Evolutionary conservation across 2,797 vertebrate species (phyloP), one percentile per base, ranked within the genome.

Genomic region (Enteromius mattozi): DNA sequence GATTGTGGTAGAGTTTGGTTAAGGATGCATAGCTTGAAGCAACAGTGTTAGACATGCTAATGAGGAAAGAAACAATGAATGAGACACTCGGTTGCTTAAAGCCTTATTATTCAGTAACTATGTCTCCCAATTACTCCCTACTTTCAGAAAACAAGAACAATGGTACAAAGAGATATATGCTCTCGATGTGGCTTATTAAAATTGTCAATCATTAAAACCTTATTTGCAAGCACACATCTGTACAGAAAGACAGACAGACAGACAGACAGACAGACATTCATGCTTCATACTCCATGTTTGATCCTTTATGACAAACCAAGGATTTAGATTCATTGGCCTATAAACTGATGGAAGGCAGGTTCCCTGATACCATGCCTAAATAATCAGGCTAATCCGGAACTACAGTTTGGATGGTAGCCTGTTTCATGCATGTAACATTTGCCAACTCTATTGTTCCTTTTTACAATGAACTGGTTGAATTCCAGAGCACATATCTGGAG

Each of bases 171-270:
- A 65, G 14, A 72, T 24, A 47, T 37, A 63, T 16, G 47, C 42
- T 19, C 30, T 49, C 8, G 3, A 40, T 63, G 68, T 61, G 68
- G 68, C 61, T 59, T 81, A 81, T 81, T 61, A 81, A 51, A 27
- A 12, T 59, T 81, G 80, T 71, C 80, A 81, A 42, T 81, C 51
- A 81, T 80, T 80, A 56, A 69, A 42, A 35, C n/a, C 19, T 40
- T 19, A 70, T 56, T 80, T 27, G 7, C 21, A 40, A 59, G 51
- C 6, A 59, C 21, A 54, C n/a, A 54, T n/a, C 16, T 2, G 49
- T 4, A 45, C 2, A 49, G 0, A 35, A 5, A 35, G 0, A 47
- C 37, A 49, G 0, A 51, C 10, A 35, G 0, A 47, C 37, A 42
- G 10, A 42, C 42, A 42, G 42, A 2, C 56, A 21, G 16, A 6